Conservation (phyloP, 2,888 invertebrate species). For the Erannis defoliaria region DNA sequence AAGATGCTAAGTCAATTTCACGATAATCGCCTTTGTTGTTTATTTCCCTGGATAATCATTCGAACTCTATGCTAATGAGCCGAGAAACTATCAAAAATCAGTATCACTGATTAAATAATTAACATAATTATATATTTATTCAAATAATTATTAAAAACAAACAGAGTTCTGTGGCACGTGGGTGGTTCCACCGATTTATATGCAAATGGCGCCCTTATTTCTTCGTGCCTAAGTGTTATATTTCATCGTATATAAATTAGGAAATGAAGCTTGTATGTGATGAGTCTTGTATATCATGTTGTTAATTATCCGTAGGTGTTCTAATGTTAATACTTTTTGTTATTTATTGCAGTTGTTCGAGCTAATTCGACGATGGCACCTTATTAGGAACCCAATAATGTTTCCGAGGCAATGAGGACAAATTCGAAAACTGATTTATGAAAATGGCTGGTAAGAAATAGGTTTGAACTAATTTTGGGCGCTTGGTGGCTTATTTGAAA, state of each 20-base stretch:
- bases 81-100: slow-evolving; percentile 39
- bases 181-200: slow-evolving; percentile 56
- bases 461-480: slow-evolving; percentile 2
- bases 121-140: slow-evolving; percentile 79
- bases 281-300: slow-evolving; percentile 40
- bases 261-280: slow-evolving; percentile 29
- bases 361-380: slow-evolving; percentile 29
- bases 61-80: slow-evolving; percentile 33
- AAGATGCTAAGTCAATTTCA: slow-evolving; percentile 25
- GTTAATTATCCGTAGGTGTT: slow-evolving; percentile 46
- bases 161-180: slow-evolving; percentile 56
- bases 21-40: slow-evolving; percentile 32
- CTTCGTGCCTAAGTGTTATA: slow-evolving; percentile 52
- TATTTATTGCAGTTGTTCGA: slow-evolving; percentile 37
- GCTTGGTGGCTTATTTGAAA: slow-evolving; percentile 4
- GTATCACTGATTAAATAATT: slow-evolving; percentile 46
- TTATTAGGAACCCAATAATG: slow-evolving; percentile 20
- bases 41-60: slow-evolving; percentile 23
- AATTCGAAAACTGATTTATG: slow-evolving; percentile 18
- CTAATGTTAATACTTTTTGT: slow-evolving; percentile 33
- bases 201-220: slow-evolving; percentile 58
- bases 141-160: slow-evolving; percentile 68
- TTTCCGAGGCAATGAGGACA: slow-evolving; percentile 18
- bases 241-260: slow-evolving; percentile 47
- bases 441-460: neutral